These are phyloP conservation scores for Heteractis magnifica DNA, from an alignment of 92 coral and sea anemone genomes.

Conservation along the genomic window DNA sequence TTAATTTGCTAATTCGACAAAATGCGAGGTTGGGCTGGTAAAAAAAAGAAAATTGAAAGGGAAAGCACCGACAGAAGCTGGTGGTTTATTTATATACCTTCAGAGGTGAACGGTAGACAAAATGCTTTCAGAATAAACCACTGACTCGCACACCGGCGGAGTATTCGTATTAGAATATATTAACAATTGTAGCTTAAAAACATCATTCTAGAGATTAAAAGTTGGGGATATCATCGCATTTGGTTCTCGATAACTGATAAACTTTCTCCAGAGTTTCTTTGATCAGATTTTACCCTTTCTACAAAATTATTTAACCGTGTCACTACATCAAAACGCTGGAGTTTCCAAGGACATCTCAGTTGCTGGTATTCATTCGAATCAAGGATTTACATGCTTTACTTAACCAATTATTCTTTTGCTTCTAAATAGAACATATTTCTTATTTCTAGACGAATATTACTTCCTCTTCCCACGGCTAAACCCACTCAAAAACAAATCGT, in stretches of 20 bases:
- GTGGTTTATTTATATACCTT: background rate
- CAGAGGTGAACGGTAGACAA: background rate
- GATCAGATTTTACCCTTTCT: background rate
- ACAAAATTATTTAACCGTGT: background rate
- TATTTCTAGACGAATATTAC: too few species aligned
- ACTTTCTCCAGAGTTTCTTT: background rate
- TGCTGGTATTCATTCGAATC: background rate
- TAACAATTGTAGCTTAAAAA: background rate
- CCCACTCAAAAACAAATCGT: background rate
- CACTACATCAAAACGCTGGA: background rate
- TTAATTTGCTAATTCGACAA: background rate
- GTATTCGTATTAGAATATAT: background rate
- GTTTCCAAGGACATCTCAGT: background rate
- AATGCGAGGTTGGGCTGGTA: background rate
- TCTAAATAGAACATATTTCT: background rate
- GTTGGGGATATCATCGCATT: background rate
- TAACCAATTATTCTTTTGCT: background rate
- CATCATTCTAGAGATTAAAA: background rate
- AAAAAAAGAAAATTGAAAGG: background rate
- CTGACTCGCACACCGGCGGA: background rate
- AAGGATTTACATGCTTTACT: background rate
- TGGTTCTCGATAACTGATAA: background rate
- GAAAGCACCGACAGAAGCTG: background rate
- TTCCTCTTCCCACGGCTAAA: too few species aligned
- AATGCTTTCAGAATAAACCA: background rate